Base-by-base conservation (phyloP, 2,113 vertebrate species). In the Cheirogaleus medius region DNA sequence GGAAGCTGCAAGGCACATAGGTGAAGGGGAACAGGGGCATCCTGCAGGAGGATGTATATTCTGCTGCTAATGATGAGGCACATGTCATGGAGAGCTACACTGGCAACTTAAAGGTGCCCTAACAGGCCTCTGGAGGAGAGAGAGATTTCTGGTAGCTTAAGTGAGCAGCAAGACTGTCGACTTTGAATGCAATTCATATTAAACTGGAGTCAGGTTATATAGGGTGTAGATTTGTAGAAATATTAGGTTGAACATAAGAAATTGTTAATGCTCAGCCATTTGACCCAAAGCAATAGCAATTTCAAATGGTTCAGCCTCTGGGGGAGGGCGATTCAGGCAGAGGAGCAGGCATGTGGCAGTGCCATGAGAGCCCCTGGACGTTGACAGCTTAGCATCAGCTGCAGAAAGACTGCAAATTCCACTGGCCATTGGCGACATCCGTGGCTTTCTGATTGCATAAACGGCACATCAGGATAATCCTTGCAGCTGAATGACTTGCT, bases 61-160 rank as follows among this genome's bases (percentile, higher is more conserved):
- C 44, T 27, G 9, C 15, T 42, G 8, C 47, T 29, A 5, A 2
- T 3, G 39, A 14, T 0, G 2, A 82, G 23, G 2, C 14, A 0
- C 0, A 0, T 13, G 6, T 49, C 32, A 23, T 10, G 1, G 27
- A 87, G 44, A 34, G 29, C 15, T 12, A 2, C 18, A 34, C 66
- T 49, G 60, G 63, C 6, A 39, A 29, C 9, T 29, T 81, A 8
- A 34, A n/a, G 34, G 27, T 74, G 34, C 17, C 2, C 17, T 15
- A 39, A 17, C 21, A 49, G n/a, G 17, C 76, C 58, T 63, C 25
- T 1, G 15, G 29, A 47, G 44, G 2, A 73, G 6, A 29, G 4
- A 32, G 18, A 44, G 12, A 44, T 58, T 76, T 66, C 71, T 56
- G 29, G 13, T 14, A 25, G 32, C n/a, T 69, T 8, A 87, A 84